phyloP scores from a whole-genome alignment of 2,113 vertebrate species.

The Scatophagus argus region DNA sequence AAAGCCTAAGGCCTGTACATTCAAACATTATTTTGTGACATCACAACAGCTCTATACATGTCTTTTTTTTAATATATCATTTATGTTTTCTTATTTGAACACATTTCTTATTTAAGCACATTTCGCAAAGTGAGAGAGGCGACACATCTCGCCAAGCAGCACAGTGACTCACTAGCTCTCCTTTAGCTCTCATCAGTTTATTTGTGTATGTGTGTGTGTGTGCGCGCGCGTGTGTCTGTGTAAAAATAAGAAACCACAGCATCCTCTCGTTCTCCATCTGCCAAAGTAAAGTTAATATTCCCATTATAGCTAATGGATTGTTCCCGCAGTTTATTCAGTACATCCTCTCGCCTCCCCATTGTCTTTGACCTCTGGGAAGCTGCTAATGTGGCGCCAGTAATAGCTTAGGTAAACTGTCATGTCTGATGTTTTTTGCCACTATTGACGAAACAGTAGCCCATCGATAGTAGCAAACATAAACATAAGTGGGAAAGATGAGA shows the following conservation, averaged over 20 bases:
- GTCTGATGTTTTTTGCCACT: conserved; percentile 46
- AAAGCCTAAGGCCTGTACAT: no score
- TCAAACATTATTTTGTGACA: no score
- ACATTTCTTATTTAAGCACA: not conserved
- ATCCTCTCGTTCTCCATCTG: conserved; percentile 54
- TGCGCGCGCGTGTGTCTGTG: no score
- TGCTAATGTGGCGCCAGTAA: conserved; percentile 55
- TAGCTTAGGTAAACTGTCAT: conserved; percentile 66
- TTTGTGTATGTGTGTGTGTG: conserved; percentile 18
- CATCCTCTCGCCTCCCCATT: conserved; percentile 68
- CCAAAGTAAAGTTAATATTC: conserved; percentile 45
- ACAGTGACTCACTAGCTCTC: not conserved
- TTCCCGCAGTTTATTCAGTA: conserved; percentile 62
- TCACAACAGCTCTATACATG: no score
- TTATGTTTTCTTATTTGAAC: no score
- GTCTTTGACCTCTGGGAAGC: conserved; percentile 66
- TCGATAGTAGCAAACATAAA: conserved; percentile 41
- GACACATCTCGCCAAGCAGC: not conserved
- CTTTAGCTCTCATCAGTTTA: conserved; percentile 7
- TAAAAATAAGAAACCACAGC: conserved; percentile 57
- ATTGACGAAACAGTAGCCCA: conserved; percentile 32
- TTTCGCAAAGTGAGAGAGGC: not conserved
- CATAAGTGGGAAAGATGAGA: not conserved
- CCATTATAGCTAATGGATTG: conserved; percentile 69
- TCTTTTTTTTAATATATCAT: no score